A percentile compares a stretch with the other conserved stretches of the same genome.
These are phyloP conservation scores for Atta texana DNA, from an alignment of 1,140 invertebrate species.

Conservation along the genomic window DNA sequence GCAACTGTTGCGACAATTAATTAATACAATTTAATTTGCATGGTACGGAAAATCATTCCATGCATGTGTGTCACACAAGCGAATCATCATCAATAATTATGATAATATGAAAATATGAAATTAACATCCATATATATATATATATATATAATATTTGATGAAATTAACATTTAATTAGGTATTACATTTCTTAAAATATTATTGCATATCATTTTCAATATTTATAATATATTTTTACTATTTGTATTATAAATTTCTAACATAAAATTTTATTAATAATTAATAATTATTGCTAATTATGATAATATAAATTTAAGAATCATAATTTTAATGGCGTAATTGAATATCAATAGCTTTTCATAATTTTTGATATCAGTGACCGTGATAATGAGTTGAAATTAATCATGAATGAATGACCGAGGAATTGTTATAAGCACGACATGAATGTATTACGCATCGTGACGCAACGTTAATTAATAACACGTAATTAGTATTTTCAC, in stretches of 20 bases:
- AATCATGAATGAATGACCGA: background rate
- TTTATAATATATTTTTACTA: background rate
- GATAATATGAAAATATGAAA: background rate
- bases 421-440: background rate
- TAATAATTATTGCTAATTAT: constrained; percentile 9
- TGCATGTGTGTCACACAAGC: background rate
- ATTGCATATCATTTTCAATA: background rate
- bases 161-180: too few species aligned
- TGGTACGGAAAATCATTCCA: constrained; percentile 9
- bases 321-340: background rate
- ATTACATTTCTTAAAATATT: background rate
- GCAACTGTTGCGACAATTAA: constrained; percentile 22
- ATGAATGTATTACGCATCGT: background rate
- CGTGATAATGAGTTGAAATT: constrained; percentile 5
- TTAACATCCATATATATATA: background rate
- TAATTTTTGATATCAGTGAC: background rate
- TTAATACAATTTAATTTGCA: constrained; percentile 30
- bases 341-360: background rate
- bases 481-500: background rate
- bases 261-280: background rate
- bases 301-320: background rate
- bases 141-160: too few species aligned
- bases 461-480: constrained; percentile 31
- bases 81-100: constrained; percentile 1
- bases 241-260: background rate